Conservation (phyloP, 2,113 vertebrate species). For the Cyanoderma ruficeps region DNA sequence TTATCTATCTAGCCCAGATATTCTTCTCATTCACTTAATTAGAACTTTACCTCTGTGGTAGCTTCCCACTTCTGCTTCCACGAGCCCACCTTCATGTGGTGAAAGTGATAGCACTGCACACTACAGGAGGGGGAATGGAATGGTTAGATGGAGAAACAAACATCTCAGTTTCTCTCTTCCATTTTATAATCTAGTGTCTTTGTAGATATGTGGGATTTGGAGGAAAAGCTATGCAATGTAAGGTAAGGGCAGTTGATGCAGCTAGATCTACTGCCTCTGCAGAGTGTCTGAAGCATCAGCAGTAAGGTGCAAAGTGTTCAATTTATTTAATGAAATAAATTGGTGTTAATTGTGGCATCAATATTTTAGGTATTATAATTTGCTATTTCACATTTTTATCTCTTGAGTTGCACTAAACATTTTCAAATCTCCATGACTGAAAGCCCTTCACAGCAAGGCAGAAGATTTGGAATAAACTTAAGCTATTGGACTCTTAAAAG, state of each 20-base stretch:
- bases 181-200: neutral
- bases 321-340: neutral
- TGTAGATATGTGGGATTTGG: neutral
- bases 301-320: neutral
- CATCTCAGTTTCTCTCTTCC: neutral
- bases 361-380: neutral
- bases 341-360: neutral
- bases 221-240: neutral
- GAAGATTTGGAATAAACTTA: neutral
- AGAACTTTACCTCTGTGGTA: neutral
- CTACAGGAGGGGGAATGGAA: neutral
- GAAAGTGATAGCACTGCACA: neutral
- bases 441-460: neutral
- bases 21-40: neutral
- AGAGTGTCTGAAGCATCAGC: neutral
- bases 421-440: neutral
- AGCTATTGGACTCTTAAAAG: neutral
- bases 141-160: neutral
- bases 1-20: neutral
- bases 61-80: neutral
- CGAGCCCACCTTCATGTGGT: neutral
- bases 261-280: neutral
- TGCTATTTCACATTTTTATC: neutral
- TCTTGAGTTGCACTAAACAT: neutral
- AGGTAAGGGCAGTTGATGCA: neutral